Base-by-base conservation (phyloP, 1,140 invertebrate species). In the Danaus melanippus region DNA sequence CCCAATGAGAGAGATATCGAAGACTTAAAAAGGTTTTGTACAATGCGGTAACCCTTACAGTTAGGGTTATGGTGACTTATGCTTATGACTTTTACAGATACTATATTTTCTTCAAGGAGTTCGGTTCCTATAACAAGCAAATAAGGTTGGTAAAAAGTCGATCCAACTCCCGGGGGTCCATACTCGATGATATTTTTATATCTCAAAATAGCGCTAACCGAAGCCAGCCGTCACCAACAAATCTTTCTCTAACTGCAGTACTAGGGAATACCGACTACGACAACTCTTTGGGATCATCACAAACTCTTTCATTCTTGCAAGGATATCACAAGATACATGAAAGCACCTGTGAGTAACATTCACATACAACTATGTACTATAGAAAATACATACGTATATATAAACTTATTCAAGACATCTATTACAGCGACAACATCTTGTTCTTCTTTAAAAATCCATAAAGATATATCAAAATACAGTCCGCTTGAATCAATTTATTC, bases 71-170 rank as follows among this genome's bases (percentile, higher is more conserved):
- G n/a, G 53, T 42, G 40, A 1, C 12, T 48, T 48, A 42, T 12
- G 6, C 10, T 47, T 46, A 11, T 53, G 39, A 50, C 45, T 60
- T 57, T 88, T 87, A 42, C 68, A 89, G 89, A 69, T 90, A 90
- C 63, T 88, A 86, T 64, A 76, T 72, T 60, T 89, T 85, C 64
- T 91, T 89, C 59, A 88, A 88, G 71, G 90, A 91, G 66, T 79
- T 89, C 50, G 86, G 84, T 49, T 85, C 79, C 45, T 76, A 89
- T 53, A 84, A 87, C 64, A 85, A 75, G 46, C 89, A 90, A 78
- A 55, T 87, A 50, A 84, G 66, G 64, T 60, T 81, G 52, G 77
- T 86, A 6, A 87, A 83, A 61, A 86, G 77, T 59, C 74, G 81
- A 15, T 85, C 86, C 3, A 87, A 84, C 50, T 87, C 84, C 2